These are phyloP conservation scores for Anolis sagrei DNA, from an alignment of 2,113 vertebrate species.

Conservation along the genomic window DNA sequence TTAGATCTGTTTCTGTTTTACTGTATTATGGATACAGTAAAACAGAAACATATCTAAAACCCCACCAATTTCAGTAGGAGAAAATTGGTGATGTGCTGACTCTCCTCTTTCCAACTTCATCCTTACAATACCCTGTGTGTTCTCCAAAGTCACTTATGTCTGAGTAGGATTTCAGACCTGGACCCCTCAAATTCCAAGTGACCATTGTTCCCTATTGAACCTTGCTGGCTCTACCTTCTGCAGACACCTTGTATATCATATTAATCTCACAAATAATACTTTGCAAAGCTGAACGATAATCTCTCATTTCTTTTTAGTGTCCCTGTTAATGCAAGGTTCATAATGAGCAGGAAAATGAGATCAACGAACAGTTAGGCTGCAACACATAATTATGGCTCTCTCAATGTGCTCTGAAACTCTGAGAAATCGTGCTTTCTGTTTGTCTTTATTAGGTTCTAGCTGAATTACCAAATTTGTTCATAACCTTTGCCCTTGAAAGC, in stretches of 20 bases:
- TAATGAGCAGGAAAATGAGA: neutral
- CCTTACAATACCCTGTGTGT: too few relatives aligned
- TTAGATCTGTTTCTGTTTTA: too few relatives aligned
- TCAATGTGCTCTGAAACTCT: neutral
- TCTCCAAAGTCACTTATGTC: too few relatives aligned
- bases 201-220: too few relatives aligned
- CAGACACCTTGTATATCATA: neutral
- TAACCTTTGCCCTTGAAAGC: neutral
- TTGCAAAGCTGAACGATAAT: neutral
- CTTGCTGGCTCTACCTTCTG: neutral
- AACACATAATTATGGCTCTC: neutral
- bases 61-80: neutral
- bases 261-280: neutral
- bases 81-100: neutral
- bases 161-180: too few relatives aligned
- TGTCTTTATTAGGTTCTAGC: neutral
- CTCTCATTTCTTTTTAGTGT: neutral
- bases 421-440: neutral
- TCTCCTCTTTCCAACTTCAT: too few relatives aligned
- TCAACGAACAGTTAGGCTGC: neutral
- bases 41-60: neutral
- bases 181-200: too few relatives aligned
- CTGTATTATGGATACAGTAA: too few relatives aligned
- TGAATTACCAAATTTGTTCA: rapidly evolving
- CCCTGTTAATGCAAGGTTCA: neutral